Conservation (phyloP, 2,888 invertebrate species). For the Limulus polyphemus region DNA sequence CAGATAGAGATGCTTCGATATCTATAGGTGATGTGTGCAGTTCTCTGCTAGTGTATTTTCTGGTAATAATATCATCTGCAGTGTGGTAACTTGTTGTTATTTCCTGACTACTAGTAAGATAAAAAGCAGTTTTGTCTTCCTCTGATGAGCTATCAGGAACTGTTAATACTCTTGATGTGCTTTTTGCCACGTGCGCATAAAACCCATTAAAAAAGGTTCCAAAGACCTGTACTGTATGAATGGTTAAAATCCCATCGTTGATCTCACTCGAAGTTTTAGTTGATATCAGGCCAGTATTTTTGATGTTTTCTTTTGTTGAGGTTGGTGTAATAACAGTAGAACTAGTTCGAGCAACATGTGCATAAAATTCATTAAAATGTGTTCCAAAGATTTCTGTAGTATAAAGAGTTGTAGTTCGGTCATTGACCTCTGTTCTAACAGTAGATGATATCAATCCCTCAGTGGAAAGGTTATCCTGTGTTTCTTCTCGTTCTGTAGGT, state of each 20-base stretch:
- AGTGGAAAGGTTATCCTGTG: background rate
- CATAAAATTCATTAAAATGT: slow-evolving; percentile 21
- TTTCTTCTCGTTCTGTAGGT: too few species aligned
- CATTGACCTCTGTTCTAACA: slow-evolving; percentile 21
- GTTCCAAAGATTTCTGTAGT: slow-evolving; percentile 23
- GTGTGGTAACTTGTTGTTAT: too few species aligned
- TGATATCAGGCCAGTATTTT: slow-evolving; percentile 17
- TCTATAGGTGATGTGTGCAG: too few species aligned
- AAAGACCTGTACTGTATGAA: slow-evolving; percentile 25
- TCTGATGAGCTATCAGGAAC: too few species aligned
- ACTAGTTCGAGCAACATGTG: slow-evolving; percentile 24
- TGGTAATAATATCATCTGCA: too few species aligned
- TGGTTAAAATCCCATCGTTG: slow-evolving; percentile 15
- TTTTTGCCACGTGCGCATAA: slow-evolving; percentile 18
- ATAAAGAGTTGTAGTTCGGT: slow-evolving; percentile 23
- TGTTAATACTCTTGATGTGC: slow-evolving; percentile 12
- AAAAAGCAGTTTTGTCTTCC: too few species aligned
- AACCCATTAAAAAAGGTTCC: slow-evolving; percentile 25
- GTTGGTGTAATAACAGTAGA: slow-evolving; percentile 7
- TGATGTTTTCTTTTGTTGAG: slow-evolving; percentile 3
- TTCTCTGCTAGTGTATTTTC: too few species aligned
- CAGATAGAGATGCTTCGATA: too few species aligned
- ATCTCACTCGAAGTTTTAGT: slow-evolving; percentile 20
- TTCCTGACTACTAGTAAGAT: too few species aligned
- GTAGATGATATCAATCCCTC: slow-evolving; percentile 21